Base-by-base conservation (phyloP, 2,113 vertebrate genomes). In the Emydura subglobosa region DNA sequence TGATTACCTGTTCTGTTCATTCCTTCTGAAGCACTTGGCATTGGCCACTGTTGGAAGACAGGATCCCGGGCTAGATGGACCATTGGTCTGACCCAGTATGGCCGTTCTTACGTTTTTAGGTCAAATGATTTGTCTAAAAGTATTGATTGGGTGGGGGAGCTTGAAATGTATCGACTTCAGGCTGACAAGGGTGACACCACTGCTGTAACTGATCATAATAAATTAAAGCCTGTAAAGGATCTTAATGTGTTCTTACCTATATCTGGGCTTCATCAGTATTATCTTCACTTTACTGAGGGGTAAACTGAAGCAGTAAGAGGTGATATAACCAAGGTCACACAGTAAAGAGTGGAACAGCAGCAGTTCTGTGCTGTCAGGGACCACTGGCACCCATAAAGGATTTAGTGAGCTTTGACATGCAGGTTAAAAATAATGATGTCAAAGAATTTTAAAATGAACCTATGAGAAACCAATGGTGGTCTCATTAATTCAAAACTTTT, bases 271-370 rank as follows among this genome's bases (percentile, higher is more conserved):
- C 87, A 42, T 93, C 79, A 85, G 47, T 88, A 4, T 91, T 97
- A 61, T 29, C 57, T 54, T 89, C 0, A 0, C 92, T 93, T 94
- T 94, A 91, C 85, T 91, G 89, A 81, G 89, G 22, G 0, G 3
- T 57, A 89, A n/a, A 86, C 83, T 95, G 85, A 54, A 95, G 88
- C 93, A 95, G 72, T 84, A 91, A 19, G 86, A 39, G 81, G 87
- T 95, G 93, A 96, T 97, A 95, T 96, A 96, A 88, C 94, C 96
- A 92, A 1, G 47, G 92, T 95, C 95, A 74, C 88, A 89, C 91
- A 51, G 11, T 51, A 51, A 51, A 14, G 61, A 65, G 31, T 65
- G 61, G 61, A 65, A 31, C 6, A 7, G 61, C 31, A 34, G 61
- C 61, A 34, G 61, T 34, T 65, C 31, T 31, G 13, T 65, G 61